Conservation (phyloP, 2,888 invertebrate species). For the Andrena minutula region DNA sequence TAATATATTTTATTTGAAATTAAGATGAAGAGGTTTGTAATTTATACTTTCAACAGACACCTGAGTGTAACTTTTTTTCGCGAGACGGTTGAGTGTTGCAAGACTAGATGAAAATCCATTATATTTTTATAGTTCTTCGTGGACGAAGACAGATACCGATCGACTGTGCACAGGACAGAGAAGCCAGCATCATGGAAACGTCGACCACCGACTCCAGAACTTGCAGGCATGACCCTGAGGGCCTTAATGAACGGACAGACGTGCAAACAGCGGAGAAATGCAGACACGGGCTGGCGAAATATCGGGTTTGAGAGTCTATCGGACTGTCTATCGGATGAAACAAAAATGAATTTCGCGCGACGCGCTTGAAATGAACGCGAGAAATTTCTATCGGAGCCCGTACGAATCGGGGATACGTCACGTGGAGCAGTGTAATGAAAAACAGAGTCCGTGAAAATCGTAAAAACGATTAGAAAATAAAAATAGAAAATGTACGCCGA, state of each 20-base stretch:
- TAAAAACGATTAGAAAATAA: background rate
- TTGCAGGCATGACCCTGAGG: conserved; percentile 34
- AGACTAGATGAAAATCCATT: background rate
- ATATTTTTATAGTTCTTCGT: background rate
- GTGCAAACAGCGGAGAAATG: conserved; percentile 17
- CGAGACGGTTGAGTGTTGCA: no score
- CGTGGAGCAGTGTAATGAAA: background rate
- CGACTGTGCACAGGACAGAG: conserved; percentile 2
- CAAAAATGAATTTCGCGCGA: background rate
- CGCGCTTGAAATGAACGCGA: background rate
- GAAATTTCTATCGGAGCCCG: background rate
- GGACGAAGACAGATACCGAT: conserved; percentile 3
- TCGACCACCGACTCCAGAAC: conserved; percentile 19
- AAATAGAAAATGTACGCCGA: no score
- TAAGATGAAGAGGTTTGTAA: no score
- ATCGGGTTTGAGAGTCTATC: conserved; percentile 1
- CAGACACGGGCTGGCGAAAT: conserved; percentile 3
- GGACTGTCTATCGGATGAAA: background rate
- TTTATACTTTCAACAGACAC: no score
- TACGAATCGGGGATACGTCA: background rate
- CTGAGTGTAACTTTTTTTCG: no score
- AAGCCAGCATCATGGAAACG: conserved; percentile 1
- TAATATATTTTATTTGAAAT: no score
- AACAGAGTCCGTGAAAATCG: background rate
- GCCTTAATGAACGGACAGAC: conserved; percentile 30